Conservation (phyloP, 2,888 invertebrate species). For the Tetramorium bicarinatum region DNA sequence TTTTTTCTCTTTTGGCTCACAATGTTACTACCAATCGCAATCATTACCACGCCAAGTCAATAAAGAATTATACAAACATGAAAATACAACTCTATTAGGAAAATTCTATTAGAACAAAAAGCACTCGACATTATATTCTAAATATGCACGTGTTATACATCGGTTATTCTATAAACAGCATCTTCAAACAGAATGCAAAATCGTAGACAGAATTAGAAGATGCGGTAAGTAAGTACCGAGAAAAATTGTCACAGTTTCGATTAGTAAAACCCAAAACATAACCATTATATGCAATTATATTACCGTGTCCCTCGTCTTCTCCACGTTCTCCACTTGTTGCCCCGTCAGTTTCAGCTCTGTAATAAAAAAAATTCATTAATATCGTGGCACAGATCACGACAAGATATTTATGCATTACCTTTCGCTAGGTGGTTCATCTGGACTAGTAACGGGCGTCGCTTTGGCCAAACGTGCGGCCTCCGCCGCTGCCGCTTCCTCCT, state of each 20-base stretch:
- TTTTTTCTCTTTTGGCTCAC: slow-evolving; percentile 17
- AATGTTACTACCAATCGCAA: slow-evolving; percentile 26
- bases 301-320: slow-evolving; percentile 85
- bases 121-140: slow-evolving; percentile 35
- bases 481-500: slow-evolving; percentile 93
- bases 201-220: slow-evolving; percentile 9
- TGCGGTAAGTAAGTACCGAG: slow-evolving; percentile 34
- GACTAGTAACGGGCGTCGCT: slow-evolving; percentile 86
- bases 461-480: slow-evolving; percentile 90
- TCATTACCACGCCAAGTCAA: slow-evolving; percentile 34
- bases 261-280: slow-evolving; percentile 44
- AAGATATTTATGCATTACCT: slow-evolving; percentile 76
- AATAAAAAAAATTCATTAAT: slow-evolving; percentile 26
- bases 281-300: slow-evolving; percentile 68
- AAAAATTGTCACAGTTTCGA: slow-evolving; percentile 29
- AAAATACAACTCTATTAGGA: neutral
- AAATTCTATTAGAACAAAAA: slow-evolving; percentile 15
- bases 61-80: neutral
- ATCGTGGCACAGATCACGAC: neutral
- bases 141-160: slow-evolving; percentile 32
- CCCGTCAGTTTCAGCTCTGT: slow-evolving; percentile 84
- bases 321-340: slow-evolving; percentile 81
- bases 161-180: slow-evolving; percentile 1
- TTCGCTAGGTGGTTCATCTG: slow-evolving; percentile 85
- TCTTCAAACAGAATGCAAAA: slow-evolving; percentile 28